Base-by-base conservation (phyloP, 2,113 vertebrate genomes). In the Macrotis lagotis region DNA sequence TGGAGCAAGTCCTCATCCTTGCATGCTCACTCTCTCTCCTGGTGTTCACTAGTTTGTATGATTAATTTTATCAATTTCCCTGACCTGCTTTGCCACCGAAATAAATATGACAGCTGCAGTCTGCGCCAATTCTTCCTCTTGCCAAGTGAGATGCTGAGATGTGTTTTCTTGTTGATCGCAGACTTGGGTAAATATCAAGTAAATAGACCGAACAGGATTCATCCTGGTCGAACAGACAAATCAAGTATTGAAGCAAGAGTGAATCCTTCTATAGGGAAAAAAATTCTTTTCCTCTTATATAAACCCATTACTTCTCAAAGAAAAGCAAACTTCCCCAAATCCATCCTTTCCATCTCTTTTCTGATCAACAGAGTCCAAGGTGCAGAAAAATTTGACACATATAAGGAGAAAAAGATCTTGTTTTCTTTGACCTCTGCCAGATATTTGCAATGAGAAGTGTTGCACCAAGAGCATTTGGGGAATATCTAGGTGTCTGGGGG, bases 11-110 rank as follows among this genome's bases (percentile, higher is more conserved):
- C 96, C 97, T 98, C 97, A 96, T 98, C 98, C 98, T 98, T 92
- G 97, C 97, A 97, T 96, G 96, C 97, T 97, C 91, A 49, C 97
- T 96, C 96, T 91, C 97, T 93, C 98, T 98, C 98, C 98, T 89
- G 95, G 98, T 98, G 98, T 98, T 98, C 98, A 97, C 98, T 98
- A 97, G 98, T 99, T 98, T 98, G 98, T 98, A 97, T 99, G 98
- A 98, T 98, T 98, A 98, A 98, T 98, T 98, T 98, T 98, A 98
- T 98, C 98, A 98, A 98, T 98, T 98, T 98, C 98, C 98, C 98
- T 98, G 98, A 98, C 98, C 98, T 98, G 98, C 98, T 98, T 98
- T 98, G 98, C 98, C 98, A 98, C 98, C 48, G 97, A 98, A 98
- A 98, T 98, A 98, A 98, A 98, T 98, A 98, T 98, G 98, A 98